Base-by-base conservation (phyloP, 2,888 invertebrate genomes). In the Ormyrus pomaceus region DNA sequence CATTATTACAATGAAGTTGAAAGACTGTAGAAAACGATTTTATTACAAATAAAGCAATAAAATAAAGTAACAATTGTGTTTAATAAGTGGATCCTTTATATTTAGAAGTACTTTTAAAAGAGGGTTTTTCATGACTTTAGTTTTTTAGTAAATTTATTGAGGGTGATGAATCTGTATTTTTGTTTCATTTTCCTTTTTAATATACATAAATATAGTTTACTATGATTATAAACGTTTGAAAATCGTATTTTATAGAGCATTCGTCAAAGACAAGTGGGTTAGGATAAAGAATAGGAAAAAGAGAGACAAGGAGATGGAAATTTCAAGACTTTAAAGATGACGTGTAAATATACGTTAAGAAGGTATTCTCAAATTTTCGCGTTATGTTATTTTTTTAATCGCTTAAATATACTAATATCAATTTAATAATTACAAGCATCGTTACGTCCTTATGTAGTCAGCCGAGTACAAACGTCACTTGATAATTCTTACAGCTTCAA, bases 361-460 rank as follows among this genome's bases (percentile, higher is more conserved):
- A 34, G 65, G 11, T 53, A 46, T 62, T 81, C 81, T 84, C 85
- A 86, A 82, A 71, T 65, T 69, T 65, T 72, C 70, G 73, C 77
- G 64, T 69, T 69, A 61, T 88, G 87, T 89, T 87, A 87, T 84
- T 88, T 34, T 34, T 88, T 90, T 89, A 89, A 89, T 89, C 87
- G 88, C 88, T 89, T 89, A 88, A 88, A 88, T 85, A 85, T 89
- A 89, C 89, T 90, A 89, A 90, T 90, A 89, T 90, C 89, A 89
- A 88, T 88, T 88, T 87, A 88, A 88, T 82, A 89, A 89, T 89
- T 90, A 89, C 90, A 90, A 90, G 89, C 89, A 89, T 89, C 86
- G 86, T 89, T 89, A 89, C 87, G 88, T 90, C 88, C 88, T 89
- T 89, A 87, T 87, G 86, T 88, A 88, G 85, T 89, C 88, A 88